These are phyloP conservation scores for Brachypodius melanocephalos DNA, from an alignment of 2,113 vertebrate species.

Conservation along the genomic window DNA sequence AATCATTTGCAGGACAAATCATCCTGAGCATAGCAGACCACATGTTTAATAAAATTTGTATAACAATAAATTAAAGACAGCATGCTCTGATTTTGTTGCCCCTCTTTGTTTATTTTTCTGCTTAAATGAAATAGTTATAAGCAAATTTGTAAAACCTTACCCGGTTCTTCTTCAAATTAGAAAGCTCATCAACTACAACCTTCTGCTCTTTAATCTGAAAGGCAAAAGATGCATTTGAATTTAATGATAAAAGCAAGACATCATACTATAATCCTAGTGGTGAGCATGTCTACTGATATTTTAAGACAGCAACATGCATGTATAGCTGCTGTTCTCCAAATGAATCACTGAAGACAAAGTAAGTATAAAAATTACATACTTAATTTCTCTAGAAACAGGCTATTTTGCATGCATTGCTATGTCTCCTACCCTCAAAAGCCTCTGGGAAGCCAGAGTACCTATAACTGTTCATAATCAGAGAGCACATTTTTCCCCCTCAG, in stretches of 20 bases:
- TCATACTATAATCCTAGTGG: background rate
- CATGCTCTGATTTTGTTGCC: background rate
- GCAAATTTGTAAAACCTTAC: constrained; percentile 68
- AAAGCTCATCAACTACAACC: constrained; percentile 89
- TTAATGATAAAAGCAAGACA: background rate
- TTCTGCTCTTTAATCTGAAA: constrained; percentile 92
- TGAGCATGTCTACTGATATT: background rate
- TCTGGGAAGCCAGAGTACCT: background rate
- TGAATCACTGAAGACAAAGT: background rate
- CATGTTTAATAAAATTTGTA: background rate
- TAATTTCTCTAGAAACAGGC: background rate
- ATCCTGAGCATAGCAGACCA: background rate
- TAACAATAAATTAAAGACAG: background rate
- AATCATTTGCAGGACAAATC: background rate
- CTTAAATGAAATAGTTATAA: background rate
- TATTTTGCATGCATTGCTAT: background rate
- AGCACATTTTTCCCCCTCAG: background rate
- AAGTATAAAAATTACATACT: background rate
- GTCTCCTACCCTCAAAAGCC: background rate
- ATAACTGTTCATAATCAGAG: background rate
- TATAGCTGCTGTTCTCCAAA: background rate
- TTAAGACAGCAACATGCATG: background rate
- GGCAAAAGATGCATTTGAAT: background rate
- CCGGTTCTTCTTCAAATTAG: constrained; percentile 90
- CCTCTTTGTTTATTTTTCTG: background rate